Conservation (phyloP, 2,113 vertebrate species). For the Rhabdomys dilectus region DNA sequence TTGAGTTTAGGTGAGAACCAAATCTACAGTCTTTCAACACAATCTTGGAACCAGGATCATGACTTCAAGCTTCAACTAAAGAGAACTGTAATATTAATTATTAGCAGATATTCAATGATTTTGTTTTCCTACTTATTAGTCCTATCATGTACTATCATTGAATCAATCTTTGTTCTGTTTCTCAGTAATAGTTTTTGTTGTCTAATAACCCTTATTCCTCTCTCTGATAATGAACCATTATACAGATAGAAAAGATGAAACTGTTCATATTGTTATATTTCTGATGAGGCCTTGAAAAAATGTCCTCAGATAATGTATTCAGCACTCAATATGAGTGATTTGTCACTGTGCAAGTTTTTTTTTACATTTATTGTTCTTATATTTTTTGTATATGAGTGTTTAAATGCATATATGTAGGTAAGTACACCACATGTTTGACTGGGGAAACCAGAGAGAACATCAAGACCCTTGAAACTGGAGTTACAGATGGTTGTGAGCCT, state of each 20-base stretch:
- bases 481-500: neutral
- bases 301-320: neutral
- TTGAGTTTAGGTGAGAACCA: neutral
- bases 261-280: neutral
- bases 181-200: neutral
- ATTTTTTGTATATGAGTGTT: neutral
- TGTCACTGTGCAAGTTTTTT: neutral
- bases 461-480: neutral
- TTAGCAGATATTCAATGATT: slow-evolving; percentile 22
- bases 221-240: neutral
- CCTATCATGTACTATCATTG: slow-evolving; percentile 10
- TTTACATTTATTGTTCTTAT: neutral
- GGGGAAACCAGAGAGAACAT: neutral
- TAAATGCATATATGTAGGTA: neutral
- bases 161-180: neutral
- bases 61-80: neutral
- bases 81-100: neutral
- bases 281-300: neutral
- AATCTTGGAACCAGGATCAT: neutral
- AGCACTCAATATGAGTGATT: neutral
- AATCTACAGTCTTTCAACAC: neutral
- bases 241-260: neutral
- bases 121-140: neutral
- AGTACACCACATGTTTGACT: neutral
- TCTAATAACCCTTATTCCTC: neutral